These are phyloP conservation scores for Platysteira castanea DNA, from an alignment of 2,113 vertebrate species.

Conservation along the genomic window DNA sequence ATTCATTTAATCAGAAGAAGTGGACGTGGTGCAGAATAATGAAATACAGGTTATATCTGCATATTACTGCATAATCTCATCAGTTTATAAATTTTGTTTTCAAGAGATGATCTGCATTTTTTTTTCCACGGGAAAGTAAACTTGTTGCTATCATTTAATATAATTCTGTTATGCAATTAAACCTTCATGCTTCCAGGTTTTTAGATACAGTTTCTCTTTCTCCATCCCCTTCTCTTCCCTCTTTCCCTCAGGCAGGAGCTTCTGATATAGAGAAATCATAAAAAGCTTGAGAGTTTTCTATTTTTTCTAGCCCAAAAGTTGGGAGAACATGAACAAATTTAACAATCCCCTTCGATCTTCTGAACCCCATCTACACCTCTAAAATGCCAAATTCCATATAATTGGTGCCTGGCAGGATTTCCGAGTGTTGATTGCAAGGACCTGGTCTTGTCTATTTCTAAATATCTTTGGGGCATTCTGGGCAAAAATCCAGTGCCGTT, in stretches of 20 bases:
- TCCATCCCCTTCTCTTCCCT: not conserved
- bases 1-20: conserved; percentile 15
- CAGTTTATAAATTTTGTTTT: not conserved
- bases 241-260: not conserved
- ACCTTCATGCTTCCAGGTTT: not conserved
- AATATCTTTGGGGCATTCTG: not conserved
- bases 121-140: not conserved
- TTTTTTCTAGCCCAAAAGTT: not conserved
- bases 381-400: not conserved
- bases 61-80: not conserved
- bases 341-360: fast-evolving
- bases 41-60: not conserved
- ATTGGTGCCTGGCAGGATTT: not conserved
- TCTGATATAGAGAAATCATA: not conserved
- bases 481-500: fast-evolving
- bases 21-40: not conserved
- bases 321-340: not conserved
- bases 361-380: not conserved
- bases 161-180: not conserved
- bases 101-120: not conserved
- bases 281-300: not conserved
- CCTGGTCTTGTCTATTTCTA: not conserved
- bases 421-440: not conserved
- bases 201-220: not conserved
- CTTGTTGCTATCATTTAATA: not conserved